These are phyloP conservation scores for Propithecus deckenii DNA, from an alignment of 2,797 vertebrate species.

Conservation along the genomic window DNA sequence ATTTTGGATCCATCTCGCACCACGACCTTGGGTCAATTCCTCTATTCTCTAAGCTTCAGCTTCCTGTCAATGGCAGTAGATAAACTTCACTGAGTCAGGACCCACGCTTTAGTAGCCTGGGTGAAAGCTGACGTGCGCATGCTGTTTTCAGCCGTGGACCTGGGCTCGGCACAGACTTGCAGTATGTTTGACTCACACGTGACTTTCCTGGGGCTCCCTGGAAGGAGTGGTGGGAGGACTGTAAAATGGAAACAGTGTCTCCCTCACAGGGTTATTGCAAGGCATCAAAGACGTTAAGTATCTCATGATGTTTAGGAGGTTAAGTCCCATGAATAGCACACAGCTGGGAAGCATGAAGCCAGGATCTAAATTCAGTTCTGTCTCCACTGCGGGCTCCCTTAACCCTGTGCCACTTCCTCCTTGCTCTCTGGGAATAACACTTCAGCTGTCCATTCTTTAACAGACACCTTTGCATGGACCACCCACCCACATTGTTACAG, in stretches of 20 bases:
- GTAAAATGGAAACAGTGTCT: not conserved
- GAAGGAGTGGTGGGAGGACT: not conserved
- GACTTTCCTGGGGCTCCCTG: not conserved
- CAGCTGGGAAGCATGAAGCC: not conserved
- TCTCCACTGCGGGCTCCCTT: accelerated
- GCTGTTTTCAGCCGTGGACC: too few species aligned
- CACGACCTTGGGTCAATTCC: not conserved
- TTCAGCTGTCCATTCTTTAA: not conserved
- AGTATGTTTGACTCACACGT: not conserved
- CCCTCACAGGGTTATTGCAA: not conserved
- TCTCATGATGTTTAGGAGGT: not conserved
- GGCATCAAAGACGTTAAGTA: not conserved
- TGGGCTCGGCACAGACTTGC: not conserved
- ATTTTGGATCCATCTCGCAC: not conserved
- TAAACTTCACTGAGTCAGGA: not conserved
- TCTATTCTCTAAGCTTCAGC: not conserved
- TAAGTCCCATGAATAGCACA: not conserved
- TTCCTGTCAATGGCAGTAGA: not conserved
- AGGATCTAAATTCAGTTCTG: not conserved
- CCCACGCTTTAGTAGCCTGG: not conserved
- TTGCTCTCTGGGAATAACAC: not conserved
- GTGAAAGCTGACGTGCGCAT: too few species aligned
- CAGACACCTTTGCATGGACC: not conserved
- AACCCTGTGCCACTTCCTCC: not conserved
- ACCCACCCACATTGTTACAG: accelerated